These are phyloP conservation scores for Gila orcuttii DNA, from an alignment of 2,113 vertebrate genomes.

Conservation along the genomic window DNA sequence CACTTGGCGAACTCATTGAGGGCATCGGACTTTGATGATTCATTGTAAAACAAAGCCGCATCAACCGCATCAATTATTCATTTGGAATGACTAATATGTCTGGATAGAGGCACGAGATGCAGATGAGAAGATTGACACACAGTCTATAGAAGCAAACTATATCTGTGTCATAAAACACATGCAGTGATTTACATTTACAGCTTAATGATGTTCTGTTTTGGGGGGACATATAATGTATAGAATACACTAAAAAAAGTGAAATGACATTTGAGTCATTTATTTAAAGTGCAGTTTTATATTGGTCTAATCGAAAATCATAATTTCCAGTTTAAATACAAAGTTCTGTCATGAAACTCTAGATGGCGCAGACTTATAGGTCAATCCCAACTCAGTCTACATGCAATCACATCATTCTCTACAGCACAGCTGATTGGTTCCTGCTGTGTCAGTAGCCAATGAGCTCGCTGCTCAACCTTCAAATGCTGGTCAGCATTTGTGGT, in stretches of 20 bases:
- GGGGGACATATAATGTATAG: background rate
- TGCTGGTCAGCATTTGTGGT: too few species aligned
- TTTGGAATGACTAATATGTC: background rate
- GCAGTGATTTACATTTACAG: background rate
- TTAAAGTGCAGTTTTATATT: background rate
- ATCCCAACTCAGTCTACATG: too few species aligned
- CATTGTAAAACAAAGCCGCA: background rate
- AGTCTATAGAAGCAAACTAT: background rate
- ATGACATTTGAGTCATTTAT: too few species aligned
- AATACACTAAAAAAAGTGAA: too few species aligned
- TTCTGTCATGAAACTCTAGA: too few species aligned
- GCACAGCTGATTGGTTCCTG: too few species aligned
- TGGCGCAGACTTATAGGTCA: too few species aligned
- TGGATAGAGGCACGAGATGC: background rate
- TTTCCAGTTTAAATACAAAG: too few species aligned
- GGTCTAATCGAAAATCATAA: background rate
- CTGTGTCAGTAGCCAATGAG: too few species aligned
- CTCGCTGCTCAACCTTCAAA: too few species aligned
- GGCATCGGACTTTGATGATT: constrained; percentile 36
- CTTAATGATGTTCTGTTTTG: background rate
- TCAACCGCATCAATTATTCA: background rate
- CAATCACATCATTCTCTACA: too few species aligned
- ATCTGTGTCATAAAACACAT: background rate
- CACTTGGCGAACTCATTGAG: constrained; percentile 14
- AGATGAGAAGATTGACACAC: background rate